phyloP scores from a whole-genome alignment of 2,113 vertebrate species.

The Paracanthobrama guichenoti region DNA sequence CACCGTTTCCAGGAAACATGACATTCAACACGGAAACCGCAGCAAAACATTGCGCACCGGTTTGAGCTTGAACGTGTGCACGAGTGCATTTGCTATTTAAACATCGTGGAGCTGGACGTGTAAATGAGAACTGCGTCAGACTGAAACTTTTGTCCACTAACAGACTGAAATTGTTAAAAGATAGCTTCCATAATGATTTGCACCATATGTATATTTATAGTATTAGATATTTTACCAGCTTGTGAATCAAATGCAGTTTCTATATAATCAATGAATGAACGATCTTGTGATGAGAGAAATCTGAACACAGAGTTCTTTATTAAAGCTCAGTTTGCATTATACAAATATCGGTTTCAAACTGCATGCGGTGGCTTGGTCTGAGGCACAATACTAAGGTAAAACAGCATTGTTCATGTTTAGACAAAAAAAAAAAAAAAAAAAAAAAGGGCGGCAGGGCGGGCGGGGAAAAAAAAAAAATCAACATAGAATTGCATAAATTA shows the following conservation, averaged over 20 bases:
- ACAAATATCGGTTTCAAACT: slow-evolving; percentile 80
- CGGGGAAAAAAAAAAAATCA: no score
- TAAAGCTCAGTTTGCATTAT: slow-evolving; percentile 82
- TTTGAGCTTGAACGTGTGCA: no score
- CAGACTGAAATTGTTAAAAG: no score
- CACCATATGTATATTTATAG: background rate
- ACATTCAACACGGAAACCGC: no score
- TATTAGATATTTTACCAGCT: background rate
- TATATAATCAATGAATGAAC: background rate
- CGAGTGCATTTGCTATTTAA: no score
- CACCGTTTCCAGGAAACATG: no score
- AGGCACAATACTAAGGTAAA: slow-evolving; percentile 80
- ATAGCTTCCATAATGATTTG: background rate
- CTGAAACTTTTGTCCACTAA: no score
- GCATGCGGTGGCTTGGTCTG: slow-evolving; percentile 81
- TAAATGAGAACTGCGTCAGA: no score
- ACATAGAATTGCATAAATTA: slow-evolving; percentile 79
- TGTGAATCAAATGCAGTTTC: background rate
- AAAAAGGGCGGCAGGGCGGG: background rate
- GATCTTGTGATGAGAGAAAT: slow-evolving; percentile 1
- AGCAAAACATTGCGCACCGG: no score
- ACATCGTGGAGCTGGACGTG: no score
- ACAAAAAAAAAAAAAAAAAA: slow-evolving; percentile 50
- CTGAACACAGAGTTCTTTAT: slow-evolving; percentile 82
- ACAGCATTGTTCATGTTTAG: slow-evolving; percentile 62